phyloP scores from a whole-genome alignment of 2,797 vertebrate genomes.

The Anomalospiza imberbis region DNA sequence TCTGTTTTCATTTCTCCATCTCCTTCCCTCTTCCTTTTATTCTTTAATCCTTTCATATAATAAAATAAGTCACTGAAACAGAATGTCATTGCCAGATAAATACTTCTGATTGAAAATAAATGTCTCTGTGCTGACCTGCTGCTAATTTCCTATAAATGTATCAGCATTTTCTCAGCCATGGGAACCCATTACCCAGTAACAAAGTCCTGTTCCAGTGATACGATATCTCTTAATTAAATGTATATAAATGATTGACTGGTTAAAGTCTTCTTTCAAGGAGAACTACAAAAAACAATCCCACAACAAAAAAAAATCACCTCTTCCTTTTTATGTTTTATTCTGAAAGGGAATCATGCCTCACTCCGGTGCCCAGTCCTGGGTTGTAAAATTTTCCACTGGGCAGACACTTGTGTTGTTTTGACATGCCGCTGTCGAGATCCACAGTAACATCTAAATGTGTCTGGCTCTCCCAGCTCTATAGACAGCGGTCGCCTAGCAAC shows the following conservation, averaged over 20 bases:
- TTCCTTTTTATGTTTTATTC: conserved; percentile 56
- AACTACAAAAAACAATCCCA: not conserved
- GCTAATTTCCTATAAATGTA: conserved; percentile 64
- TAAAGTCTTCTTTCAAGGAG: conserved; percentile 38
- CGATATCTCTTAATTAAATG: conserved; percentile 70
- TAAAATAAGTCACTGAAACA: conserved; percentile 70
- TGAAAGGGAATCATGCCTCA: conserved; percentile 57
- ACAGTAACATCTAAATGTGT: conserved; percentile 74
- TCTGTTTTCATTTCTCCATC: conserved; percentile 63
- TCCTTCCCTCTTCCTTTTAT: conserved; percentile 39
- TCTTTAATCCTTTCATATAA: conserved; percentile 68
- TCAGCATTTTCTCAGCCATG: conserved; percentile 65
- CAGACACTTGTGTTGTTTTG: conserved; percentile 68
- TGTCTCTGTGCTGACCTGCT: conserved; percentile 49
- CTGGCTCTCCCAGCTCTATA: conserved; percentile 69
- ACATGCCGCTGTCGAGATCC: conserved; percentile 71
- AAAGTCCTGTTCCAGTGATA: conserved; percentile 55
- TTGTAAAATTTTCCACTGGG: conserved; percentile 71
- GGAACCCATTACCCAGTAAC: conserved; percentile 55
- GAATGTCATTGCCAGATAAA: conserved; percentile 66
- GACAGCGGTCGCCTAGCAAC: conserved; percentile 76
- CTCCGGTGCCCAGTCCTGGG: conserved; percentile 35
- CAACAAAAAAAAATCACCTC: not conserved
- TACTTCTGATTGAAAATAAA: conserved; percentile 66
- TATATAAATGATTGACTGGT: conserved; percentile 58